phyloP scores from a whole-genome alignment of 2,113 vertebrate species.

The Willisornis vidua region DNA sequence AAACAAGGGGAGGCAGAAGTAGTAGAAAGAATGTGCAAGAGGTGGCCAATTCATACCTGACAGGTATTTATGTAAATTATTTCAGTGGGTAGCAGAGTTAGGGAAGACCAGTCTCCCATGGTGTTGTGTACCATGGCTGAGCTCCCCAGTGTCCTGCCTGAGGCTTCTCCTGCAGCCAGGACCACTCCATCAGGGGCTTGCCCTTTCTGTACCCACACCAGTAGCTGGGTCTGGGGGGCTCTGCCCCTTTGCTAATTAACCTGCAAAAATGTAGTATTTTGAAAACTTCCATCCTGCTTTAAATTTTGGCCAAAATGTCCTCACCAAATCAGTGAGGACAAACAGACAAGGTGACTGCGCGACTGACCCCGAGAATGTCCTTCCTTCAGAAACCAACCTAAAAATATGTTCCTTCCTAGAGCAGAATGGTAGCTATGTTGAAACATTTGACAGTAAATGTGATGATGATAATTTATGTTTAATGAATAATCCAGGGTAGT shows the following conservation, averaged over 20 bases:
- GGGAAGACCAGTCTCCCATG: background rate
- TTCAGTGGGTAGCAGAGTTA: background rate
- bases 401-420: slow-evolving; percentile 8
- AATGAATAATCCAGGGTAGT: slow-evolving; percentile 48
- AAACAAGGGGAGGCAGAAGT: background rate
- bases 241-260: background rate
- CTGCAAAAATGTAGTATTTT: background rate
- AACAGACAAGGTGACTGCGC: background rate
- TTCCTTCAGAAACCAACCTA: background rate
- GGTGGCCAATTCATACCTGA: background rate
- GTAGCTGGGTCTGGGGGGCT: background rate
- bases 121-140: background rate
- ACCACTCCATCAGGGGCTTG: background rate
- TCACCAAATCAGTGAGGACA: rapidly evolving
- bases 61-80: background rate
- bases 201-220: background rate
- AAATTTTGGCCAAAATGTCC: background rate
- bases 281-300: background rate
- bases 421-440: background rate
- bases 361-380: background rate
- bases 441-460: slow-evolving; percentile 34
- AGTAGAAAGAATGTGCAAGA: background rate
- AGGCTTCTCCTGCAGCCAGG: background rate
- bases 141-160: background rate
- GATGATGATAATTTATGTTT: slow-evolving; percentile 23